Evolutionary conservation across 1,140 invertebrate species (phyloP).

Genomic region (Zaprionus gabonicus): DNA sequence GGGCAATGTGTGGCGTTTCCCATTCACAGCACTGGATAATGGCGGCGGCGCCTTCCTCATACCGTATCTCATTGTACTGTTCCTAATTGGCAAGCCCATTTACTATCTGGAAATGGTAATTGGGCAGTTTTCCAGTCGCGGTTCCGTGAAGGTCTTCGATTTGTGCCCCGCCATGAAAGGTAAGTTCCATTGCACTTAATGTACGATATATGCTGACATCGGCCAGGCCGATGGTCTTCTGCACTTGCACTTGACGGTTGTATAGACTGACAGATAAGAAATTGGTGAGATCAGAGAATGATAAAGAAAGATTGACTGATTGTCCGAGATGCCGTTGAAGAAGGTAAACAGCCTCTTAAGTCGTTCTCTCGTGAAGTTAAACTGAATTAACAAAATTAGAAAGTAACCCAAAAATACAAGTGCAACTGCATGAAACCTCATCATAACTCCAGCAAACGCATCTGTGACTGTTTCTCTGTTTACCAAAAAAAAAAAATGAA

Average conservation of each 20-base stretch:
- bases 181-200: constrained; percentile 56
- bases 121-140: constrained; percentile 89
- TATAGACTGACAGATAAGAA: not conserved
- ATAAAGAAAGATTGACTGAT: not conserved
- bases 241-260: constrained; percentile 1
- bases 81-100: constrained; percentile 92
- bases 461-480: not conserved
- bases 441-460: not conserved
- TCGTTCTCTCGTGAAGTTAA: not conserved
- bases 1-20: constrained; percentile 94
- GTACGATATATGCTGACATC: not conserved
- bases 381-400: too few species aligned
- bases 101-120: constrained; percentile 94
- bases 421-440: not conserved
- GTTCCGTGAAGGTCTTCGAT: constrained; percentile 87
- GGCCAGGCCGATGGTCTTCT: constrained; percentile 21
- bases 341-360: not conserved
- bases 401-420: too few species aligned
- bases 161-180: constrained; percentile 87
- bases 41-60: constrained; percentile 93
- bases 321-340: not conserved
- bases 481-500: not conserved
- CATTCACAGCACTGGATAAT: constrained; percentile 91
- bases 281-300: not conserved
- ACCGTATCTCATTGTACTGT: constrained; percentile 91